These are phyloP conservation scores for Rana temporaria DNA, from an alignment of 2,113 vertebrate species.

Conservation along the genomic window DNA sequence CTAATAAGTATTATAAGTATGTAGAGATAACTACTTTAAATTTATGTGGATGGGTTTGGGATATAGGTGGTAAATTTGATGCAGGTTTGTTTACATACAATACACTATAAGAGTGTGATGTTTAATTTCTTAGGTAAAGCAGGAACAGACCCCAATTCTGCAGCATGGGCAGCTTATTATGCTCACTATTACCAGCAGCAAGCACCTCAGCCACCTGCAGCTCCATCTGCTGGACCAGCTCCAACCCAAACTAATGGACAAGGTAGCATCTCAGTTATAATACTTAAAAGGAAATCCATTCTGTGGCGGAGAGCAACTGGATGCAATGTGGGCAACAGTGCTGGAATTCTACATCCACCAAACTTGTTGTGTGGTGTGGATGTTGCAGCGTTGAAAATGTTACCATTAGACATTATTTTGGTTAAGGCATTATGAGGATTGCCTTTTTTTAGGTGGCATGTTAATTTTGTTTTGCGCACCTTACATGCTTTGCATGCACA, in stretches of 20 bases:
- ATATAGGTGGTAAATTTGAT: slow-evolving; percentile 45
- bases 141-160: slow-evolving; percentile 95
- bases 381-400: neutral
- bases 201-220: slow-evolving; percentile 90
- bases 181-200: slow-evolving; percentile 98
- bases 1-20: no score
- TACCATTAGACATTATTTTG: neutral
- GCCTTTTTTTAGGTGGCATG: slow-evolving; percentile 34
- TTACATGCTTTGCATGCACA: slow-evolving; percentile 42
- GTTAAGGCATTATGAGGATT: slow-evolving; percentile 20
- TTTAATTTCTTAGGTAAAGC: slow-evolving; percentile 86
- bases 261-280: slow-evolving; percentile 76
- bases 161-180: slow-evolving; percentile 98
- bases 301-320: slow-evolving; percentile 1
- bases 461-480: slow-evolving; percentile 26
- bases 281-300: slow-evolving; percentile 13
- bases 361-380: neutral
- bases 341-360: neutral
- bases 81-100: slow-evolving; percentile 12
- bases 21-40: no score
- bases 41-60: slow-evolving; percentile 45
- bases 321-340: neutral
- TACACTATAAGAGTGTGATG: slow-evolving; percentile 27
- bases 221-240: slow-evolving; percentile 85
- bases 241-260: slow-evolving; percentile 92